phyloP scores from a whole-genome alignment of 2,113 vertebrate genomes.

The Ptilorrhoa leucosticta region DNA sequence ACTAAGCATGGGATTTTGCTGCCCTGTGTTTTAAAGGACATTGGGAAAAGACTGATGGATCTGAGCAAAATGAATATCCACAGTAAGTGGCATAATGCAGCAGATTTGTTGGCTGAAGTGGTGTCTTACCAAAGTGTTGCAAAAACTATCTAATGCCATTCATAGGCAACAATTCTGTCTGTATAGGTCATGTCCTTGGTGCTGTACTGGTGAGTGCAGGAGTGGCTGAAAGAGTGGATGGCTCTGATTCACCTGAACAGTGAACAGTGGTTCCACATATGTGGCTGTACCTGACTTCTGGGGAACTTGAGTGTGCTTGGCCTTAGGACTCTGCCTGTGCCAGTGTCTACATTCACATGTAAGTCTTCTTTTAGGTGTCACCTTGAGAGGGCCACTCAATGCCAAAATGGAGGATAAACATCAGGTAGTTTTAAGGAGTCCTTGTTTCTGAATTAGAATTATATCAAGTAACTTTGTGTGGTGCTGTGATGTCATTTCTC shows the following conservation, averaged over 20 bases:
- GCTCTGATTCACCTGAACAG: neutral
- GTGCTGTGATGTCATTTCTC: neutral
- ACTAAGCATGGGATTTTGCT: neutral
- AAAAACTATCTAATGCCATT: neutral
- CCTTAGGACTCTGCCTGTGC: neutral
- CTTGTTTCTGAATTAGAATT: neutral
- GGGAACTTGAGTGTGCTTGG: neutral
- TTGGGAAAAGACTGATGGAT: neutral
- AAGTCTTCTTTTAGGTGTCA: neutral
- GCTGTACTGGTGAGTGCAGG: neutral
- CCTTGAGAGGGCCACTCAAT: neutral
- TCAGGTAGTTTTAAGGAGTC: neutral
- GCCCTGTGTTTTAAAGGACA: neutral
- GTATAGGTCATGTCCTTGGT: neutral
- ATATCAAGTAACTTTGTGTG: neutral
- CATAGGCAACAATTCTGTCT: neutral
- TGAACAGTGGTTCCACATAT: neutral
- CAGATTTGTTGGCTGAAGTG: neutral
- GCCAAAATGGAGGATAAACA: neutral
- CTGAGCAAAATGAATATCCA: neutral
- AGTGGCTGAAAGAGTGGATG: neutral
- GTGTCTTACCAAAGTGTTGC: neutral
- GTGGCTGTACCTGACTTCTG: neutral
- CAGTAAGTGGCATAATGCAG: neutral
- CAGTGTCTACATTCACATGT: neutral